These are phyloP conservation scores for Pseudococcus viburni DNA, from an alignment of 2,888 invertebrate genomes.

Conservation along the genomic window DNA sequence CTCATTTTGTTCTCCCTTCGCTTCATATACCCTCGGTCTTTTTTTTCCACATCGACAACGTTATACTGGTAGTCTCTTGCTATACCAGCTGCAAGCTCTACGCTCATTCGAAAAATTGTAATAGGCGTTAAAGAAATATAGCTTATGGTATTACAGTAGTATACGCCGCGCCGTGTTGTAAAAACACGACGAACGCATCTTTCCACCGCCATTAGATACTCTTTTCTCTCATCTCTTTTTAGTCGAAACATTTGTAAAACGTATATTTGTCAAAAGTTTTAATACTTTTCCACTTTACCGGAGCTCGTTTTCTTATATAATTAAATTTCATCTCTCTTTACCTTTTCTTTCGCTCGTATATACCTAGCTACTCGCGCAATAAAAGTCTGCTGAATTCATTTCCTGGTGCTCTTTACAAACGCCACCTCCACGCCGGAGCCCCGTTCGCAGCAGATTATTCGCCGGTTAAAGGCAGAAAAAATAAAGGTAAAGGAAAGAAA, in stretches of 20 bases:
- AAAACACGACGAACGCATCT: conserved; percentile 37
- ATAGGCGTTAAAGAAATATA: conserved; percentile 29
- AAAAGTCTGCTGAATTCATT: conserved; percentile 36
- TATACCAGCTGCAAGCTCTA: background rate
- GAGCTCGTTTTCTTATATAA: conserved; percentile 32
- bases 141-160: conserved; percentile 34
- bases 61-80: background rate
- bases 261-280: conserved; percentile 43
- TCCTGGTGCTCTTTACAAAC: conserved; percentile 20
- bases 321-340: conserved; percentile 39
- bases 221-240: conserved; percentile 21
- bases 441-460: background rate
- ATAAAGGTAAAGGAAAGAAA: background rate
- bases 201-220: conserved; percentile 24
- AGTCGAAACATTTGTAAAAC: conserved; percentile 37
- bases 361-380: conserved; percentile 20
- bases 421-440: background rate
- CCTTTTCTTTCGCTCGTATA: conserved; percentile 1
- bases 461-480: background rate
- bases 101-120: conserved; percentile 28
- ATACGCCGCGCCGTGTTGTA: background rate
- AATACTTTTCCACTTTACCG: conserved; percentile 39
- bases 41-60: background rate
- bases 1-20: too few relatives aligned
- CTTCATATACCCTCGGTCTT: background rate